These are phyloP conservation scores for Laterallus jamaicensis DNA, from an alignment of 2,113 vertebrate species.

Conservation along the genomic window DNA sequence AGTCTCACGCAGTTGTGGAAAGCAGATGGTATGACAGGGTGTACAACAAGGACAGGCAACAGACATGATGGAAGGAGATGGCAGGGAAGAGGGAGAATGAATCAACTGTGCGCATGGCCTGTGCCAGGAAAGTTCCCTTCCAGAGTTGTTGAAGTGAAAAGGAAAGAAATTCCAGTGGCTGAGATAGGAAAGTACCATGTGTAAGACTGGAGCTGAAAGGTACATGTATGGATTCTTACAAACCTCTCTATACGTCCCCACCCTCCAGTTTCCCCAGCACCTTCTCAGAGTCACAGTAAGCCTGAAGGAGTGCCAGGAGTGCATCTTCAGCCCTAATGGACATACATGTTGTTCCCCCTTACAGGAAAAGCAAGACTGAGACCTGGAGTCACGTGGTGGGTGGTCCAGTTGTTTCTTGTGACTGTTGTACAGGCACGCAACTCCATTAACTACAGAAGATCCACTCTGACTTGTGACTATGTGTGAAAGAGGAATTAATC, in stretches of 20 bases:
- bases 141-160: not conserved
- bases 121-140: not conserved
- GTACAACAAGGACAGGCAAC: not conserved
- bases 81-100: not conserved
- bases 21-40: not conserved
- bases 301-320: not conserved
- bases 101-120: not conserved
- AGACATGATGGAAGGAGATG: not conserved
- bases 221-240: not conserved
- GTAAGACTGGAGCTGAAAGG: not conserved
- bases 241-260: not conserved
- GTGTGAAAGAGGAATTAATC: not conserved
- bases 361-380: not conserved
- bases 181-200: fast-evolving
- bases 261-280: not conserved
- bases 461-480: not conserved
- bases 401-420: not conserved
- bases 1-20: not conserved
- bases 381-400: not conserved
- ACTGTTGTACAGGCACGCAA: not conserved
- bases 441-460: not conserved
- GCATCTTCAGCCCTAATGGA: not conserved
- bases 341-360: not conserved
- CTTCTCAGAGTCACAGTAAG: not conserved
- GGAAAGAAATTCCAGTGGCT: not conserved